Evolutionary conservation across 2,797 vertebrate genomes (phyloP).

Genomic region (Crypturellus tataupa): DNA sequence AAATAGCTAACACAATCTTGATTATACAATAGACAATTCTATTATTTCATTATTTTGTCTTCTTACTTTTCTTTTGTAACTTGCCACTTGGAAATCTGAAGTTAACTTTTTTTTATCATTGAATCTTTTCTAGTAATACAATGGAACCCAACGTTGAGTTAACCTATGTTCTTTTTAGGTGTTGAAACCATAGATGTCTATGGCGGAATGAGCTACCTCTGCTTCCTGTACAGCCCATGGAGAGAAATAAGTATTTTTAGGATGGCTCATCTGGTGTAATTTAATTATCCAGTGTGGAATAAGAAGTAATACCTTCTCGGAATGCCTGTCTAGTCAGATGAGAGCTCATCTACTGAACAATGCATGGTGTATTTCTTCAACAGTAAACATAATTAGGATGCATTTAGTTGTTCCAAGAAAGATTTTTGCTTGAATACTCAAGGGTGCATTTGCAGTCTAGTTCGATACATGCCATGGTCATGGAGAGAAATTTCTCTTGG

Average conservation of each 20-base stretch:
- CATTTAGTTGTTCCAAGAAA: not conserved
- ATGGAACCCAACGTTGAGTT: not conserved
- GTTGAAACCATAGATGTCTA: not conserved
- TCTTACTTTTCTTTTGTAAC: not conserved
- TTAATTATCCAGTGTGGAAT: not conserved
- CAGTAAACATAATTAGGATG: not conserved
- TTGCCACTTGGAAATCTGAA: not conserved
- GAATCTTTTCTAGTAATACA: not conserved
- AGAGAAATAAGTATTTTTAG: not conserved
- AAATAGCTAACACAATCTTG: not conserved
- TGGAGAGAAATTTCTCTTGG: not conserved
- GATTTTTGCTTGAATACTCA: not conserved
- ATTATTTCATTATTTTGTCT: not conserved
- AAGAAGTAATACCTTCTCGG: not conserved
- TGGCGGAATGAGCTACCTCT: rapidly evolving
- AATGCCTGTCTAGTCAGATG: not conserved
- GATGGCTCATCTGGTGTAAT: not conserved
- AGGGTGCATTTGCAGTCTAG: not conserved
- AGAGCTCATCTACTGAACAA: not conserved
- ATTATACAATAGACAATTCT: rapidly evolving
- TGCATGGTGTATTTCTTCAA: not conserved
- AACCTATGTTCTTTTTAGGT: not conserved
- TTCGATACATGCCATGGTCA: not conserved
- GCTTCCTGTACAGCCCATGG: not conserved
- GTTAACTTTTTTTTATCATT: not conserved